These are phyloP conservation scores for Mercenaria mercenaria DNA, from an alignment of 1,140 invertebrate species.

Conservation along the genomic window DNA sequence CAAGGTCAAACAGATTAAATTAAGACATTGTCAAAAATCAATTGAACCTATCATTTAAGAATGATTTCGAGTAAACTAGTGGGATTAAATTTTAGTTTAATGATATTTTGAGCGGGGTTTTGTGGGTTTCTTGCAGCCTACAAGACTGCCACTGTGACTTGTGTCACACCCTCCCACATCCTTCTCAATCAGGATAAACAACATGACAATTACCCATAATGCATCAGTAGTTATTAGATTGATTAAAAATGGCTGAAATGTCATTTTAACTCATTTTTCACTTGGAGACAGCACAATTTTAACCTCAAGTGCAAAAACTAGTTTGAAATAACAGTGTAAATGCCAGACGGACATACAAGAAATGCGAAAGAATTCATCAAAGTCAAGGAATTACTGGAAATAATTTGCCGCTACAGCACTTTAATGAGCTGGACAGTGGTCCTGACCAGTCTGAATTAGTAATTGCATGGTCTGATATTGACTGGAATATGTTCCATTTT, in stretches of 20 bases:
- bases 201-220: neutral
- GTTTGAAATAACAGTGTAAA: too few relatives aligned
- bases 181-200: neutral
- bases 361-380: neutral
- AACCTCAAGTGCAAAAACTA: too few relatives aligned
- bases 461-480: neutral
- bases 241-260: neutral
- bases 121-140: neutral
- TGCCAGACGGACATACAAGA: neutral
- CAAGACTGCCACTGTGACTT: neutral
- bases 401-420: neutral
- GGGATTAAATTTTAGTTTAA: constrained; percentile 10
- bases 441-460: neutral
- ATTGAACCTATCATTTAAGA: constrained; percentile 12
- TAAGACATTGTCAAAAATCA: constrained; percentile 34
- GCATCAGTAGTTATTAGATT: neutral
- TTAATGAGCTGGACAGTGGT: neutral
- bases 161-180: neutral
- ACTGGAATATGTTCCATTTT: too few relatives aligned
- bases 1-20: constrained; percentile 34
- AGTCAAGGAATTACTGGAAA: neutral
- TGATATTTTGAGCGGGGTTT: neutral
- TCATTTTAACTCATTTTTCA: too few relatives aligned
- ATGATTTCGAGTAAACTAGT: neutral
- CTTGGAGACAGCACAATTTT: too few relatives aligned